Percentiles rank a stretch among this genome's conserved stretches.
Conservation (phyloP, 2,888 invertebrate genomes). For the Scotopteryx bipunctaria region DNA sequence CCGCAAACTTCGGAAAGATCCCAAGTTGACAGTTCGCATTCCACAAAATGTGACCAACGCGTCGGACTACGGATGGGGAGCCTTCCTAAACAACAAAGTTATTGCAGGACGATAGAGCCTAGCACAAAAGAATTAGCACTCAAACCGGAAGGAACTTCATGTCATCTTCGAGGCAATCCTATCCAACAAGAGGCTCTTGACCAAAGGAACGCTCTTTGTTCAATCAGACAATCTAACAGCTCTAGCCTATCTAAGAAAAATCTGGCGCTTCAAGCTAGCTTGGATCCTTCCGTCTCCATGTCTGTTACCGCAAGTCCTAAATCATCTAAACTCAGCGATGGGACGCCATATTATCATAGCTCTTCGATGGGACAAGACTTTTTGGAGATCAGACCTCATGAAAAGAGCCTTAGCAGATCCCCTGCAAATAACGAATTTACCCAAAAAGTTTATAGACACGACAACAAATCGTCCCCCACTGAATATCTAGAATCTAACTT, state of each 20-base stretch:
- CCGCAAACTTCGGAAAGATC: not conserved
- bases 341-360: not conserved
- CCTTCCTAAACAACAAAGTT: not conserved
- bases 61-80: not conserved
- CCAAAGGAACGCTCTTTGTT: not conserved
- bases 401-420: not conserved
- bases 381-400: not conserved
- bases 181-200: not conserved
- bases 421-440: not conserved
- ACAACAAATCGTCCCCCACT: not conserved
- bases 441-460: not conserved
- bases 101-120: not conserved
- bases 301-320: not conserved
- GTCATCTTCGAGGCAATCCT: not conserved
- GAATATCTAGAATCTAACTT: not conserved
- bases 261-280: not conserved
- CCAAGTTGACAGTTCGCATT: not conserved
- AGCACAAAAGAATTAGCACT: not conserved
- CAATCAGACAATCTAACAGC: not conserved
- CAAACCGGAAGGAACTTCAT: not conserved
- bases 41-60: not conserved
- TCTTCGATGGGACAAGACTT: not conserved
- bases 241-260: not conserved
- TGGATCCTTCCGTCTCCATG: not conserved
- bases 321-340: not conserved